Evolutionary conservation across 1,140 invertebrate genomes (phyloP).

Genomic region (Bombus polaris): DNA sequence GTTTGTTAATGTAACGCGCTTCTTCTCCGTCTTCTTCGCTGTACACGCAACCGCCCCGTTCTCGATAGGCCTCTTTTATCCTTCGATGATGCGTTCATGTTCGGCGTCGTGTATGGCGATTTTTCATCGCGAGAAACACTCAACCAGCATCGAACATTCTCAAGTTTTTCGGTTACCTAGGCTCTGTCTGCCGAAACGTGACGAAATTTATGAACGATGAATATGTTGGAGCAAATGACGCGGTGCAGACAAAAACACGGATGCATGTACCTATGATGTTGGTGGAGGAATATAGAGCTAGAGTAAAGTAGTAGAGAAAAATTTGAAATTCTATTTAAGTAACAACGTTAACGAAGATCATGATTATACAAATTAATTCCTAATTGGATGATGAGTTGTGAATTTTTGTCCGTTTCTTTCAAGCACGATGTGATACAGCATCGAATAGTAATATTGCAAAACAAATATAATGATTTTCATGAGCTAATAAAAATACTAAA

Average conservation of each 20-base stretch:
- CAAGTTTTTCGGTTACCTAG: no score
- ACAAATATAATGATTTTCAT: not conserved
- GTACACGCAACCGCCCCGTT: not conserved
- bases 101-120: slow-evolving; percentile 72
- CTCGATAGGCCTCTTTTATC: slow-evolving; percentile 4
- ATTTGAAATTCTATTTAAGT: not conserved
- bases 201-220: no score
- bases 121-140: slow-evolving; percentile 65
- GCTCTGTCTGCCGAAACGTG: no score
- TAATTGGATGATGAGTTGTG: not conserved
- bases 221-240: no score
- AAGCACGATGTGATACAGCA: no score
- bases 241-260: no score
- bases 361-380: not conserved
- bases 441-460: not conserved
- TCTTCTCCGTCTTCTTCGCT: slow-evolving; percentile 38
- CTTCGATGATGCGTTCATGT: slow-evolving; percentile 51
- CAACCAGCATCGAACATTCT: not conserved
- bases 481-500: slow-evolving; percentile 4
- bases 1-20: slow-evolving; percentile 77
- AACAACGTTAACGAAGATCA: not conserved
- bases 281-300: no score
- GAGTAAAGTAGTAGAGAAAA: no score
- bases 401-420: not conserved
- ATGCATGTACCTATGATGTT: no score